These are phyloP conservation scores for Girardia tigrina DNA, from an alignment of 2,888 invertebrate species.

Conservation along the genomic window DNA sequence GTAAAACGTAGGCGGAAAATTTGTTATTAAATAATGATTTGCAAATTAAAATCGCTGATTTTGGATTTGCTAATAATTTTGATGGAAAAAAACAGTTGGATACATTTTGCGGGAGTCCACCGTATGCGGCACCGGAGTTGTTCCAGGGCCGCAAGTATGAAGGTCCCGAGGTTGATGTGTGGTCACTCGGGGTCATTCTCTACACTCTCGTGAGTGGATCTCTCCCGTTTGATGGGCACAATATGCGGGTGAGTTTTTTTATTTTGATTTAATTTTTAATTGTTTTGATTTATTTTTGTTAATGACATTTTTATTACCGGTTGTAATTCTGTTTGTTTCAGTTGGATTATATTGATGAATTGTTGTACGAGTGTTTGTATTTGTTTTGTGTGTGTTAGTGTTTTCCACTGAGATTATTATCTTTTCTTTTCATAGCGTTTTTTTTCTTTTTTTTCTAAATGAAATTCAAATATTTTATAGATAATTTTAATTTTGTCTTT, in stretches of 20 bases:
- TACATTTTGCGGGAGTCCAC: conserved; percentile 98
- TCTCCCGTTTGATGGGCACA: conserved; percentile 36
- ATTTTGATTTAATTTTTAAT: no score
- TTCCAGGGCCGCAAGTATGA: conserved; percentile 55
- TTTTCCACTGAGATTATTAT: no score
- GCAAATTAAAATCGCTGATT: conserved; percentile 99
- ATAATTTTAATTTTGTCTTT: no score
- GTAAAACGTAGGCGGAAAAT: conserved; percentile 72
- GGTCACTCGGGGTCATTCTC: conserved; percentile 36
- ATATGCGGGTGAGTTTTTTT: conserved; percentile 32
- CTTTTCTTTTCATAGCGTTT: no score
- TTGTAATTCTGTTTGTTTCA: no score
- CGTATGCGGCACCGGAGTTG: conserved; percentile 95
- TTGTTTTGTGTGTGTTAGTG: no score
- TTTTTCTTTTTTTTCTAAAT: no score
- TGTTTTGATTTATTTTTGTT: no score
- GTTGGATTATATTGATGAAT: no score
- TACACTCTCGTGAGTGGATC: conserved; percentile 37
- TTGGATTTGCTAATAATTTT: conserved; percentile 98
- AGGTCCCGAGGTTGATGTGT: conserved; percentile 37
- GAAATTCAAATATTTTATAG: no score
- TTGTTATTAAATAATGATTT: conserved; percentile 94
- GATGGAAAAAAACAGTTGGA: conserved; percentile 94
- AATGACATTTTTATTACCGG: no score
- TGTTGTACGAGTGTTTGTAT: no score